Base-by-base conservation (phyloP, 2,113 vertebrate genomes). In the Emydocephalus ijimae region DNA sequence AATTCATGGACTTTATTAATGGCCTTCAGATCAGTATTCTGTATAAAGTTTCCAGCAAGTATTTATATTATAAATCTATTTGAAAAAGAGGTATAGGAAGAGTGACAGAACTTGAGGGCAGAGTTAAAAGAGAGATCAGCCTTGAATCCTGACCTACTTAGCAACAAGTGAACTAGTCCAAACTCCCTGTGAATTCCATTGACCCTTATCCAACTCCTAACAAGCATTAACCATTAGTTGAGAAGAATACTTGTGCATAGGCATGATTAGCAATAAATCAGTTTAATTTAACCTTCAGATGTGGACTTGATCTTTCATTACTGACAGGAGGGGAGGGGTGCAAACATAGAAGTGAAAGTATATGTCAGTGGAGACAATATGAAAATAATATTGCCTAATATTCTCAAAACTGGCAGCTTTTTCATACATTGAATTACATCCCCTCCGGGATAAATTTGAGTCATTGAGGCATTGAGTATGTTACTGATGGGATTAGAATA, bases 1-100 rank as follows among this genome's bases (percentile, higher is more conserved):
- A 8, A 8, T 90, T 87, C 91, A 39, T 85, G 55, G 86, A 69
- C 64, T 93, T 93, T 39, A 93, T 92, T 95, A 95, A 96, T 93
- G 9, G 92, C 89, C 92, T 93, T 95, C 55, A 64, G 91, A 93
- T 39, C 48, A 85, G 89, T 92, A 94, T 88, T 90, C 87, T n/a
- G 43, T 26, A 87, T 81, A 29, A 56, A 91, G 93, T 81, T 91
- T 85, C n/a, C 39, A 39, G 24, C 52, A 23, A 26, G 23, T 21
- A 56, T 23, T 54, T 52, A 55, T 91, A 45, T 20, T 43, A 69
- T 39, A 52, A 69, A 52, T 69, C 61, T 69, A 21, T 50, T 24
- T 39, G 56, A 89, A 9, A 61, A 45, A 14, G 29, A 15, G 15
- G 29, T n/a, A 26, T n/a, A 69, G 64, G 12, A 69, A 11, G 1